phyloP scores from a whole-genome alignment of 2,888 invertebrate species.

The Pristionchus exspectatus region DNA sequence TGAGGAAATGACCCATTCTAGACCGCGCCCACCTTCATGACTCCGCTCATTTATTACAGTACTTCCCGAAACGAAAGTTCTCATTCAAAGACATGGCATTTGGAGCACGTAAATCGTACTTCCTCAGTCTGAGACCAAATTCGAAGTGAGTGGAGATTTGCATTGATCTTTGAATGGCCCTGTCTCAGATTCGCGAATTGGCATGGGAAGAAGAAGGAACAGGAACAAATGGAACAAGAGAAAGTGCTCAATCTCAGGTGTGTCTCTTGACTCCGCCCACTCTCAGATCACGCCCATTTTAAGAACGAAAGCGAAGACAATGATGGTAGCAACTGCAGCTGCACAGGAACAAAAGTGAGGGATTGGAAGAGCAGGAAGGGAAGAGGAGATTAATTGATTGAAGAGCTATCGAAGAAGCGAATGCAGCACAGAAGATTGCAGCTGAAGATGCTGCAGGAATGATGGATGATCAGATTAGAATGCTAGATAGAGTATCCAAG shows the following conservation, averaged over 20 bases:
- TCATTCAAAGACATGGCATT: conserved; percentile 58
- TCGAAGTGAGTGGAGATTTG: conserved; percentile 53
- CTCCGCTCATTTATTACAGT: conserved; percentile 37
- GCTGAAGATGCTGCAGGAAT: background rate
- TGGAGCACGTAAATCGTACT: conserved; percentile 61
- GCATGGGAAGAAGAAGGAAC: conserved; percentile 56
- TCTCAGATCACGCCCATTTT: too few species aligned
- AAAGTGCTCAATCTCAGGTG: conserved; percentile 3
- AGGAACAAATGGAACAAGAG: conserved; percentile 25
- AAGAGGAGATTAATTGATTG: background rate
- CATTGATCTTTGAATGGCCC: background rate
- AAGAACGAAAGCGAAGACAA: conserved; percentile 31
- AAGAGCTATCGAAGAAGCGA: conserved; percentile 21
- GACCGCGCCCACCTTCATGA: background rate
- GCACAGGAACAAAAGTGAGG: conserved; percentile 25
- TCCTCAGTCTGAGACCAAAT: conserved; percentile 59
- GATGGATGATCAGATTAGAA: conserved; percentile 38
- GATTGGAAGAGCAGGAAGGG: too few species aligned
- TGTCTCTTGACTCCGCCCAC: too few species aligned
- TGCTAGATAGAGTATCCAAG: conserved; percentile 26
- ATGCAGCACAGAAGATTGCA: background rate
- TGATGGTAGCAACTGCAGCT: conserved; percentile 33
- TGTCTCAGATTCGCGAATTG: conserved; percentile 49
- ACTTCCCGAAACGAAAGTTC: conserved; percentile 53
- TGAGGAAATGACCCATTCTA: conserved; percentile 8